Evolutionary conservation across 1,140 invertebrate genomes (phyloP), one percentile per base, ranked within the genome.

Genomic region (Cherax destructor): DNA sequence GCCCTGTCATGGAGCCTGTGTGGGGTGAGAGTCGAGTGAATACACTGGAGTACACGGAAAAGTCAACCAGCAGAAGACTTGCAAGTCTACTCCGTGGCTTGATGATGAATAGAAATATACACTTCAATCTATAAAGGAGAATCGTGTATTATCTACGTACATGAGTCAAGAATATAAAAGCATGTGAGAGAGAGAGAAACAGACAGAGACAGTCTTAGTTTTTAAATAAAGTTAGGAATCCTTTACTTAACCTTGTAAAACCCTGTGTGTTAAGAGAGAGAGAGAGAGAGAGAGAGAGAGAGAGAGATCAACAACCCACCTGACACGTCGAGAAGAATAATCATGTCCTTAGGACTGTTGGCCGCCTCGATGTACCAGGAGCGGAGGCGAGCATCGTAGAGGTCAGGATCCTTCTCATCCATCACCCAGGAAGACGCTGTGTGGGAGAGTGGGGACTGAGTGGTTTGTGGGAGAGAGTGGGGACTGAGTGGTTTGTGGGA

Each of bases 321-420:
- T 95, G 56, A 98, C 69, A 96, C 96, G 94, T 99, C 99, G 72
- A 99, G 95, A 47, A 99, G 95, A 91, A 99, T 99, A 41, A 99
- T 96, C 92, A 99, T 97, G 94, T 99, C 99, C 95, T 99, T 99
- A 13, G 98, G 98, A 93, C 98, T 99, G 0, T 98, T 99, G 0
- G 99, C 98, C 2, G 99, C 99, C 95, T 99, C 97, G 91, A 99
- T 99, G 94, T 99, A 99, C 98, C 98, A 99, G 47, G 97, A 97
- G 78, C 97, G 95, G 24, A 97, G 96, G 13, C 98, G 96, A 93
- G 97, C 98, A 94, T 99, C 98, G 94, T 98, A 99, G 1, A 96
- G 94, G 95, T 98, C 97, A 24, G 97, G 95, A 65, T 95, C 93
- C 78, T 94, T 88, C 76, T 93, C 92, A 86, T 93, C 93, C 78